Conservation (phyloP, 2,797 vertebrate species). For the Hapalemur alaotrensis region DNA sequence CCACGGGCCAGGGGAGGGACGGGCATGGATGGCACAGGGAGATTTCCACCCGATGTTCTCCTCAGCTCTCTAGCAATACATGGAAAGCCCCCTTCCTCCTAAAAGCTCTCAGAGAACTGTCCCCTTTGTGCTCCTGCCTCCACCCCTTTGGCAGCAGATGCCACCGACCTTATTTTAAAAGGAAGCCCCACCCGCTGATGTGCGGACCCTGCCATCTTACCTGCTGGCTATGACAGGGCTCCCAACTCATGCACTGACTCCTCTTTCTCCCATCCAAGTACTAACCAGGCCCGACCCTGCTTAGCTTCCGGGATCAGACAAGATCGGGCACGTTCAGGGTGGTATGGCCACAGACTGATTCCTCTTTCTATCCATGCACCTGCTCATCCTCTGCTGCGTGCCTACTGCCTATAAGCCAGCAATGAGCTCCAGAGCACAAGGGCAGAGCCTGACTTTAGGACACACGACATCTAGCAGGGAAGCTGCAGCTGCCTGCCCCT, state of each 20-base stretch:
- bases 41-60: not conserved
- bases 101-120: not conserved
- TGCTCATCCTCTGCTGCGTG: accelerated
- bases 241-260: not conserved
- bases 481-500: not conserved
- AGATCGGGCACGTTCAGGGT: too few species aligned
- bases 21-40: accelerated
- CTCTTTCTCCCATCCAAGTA: not conserved
- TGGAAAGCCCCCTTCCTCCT: not conserved
- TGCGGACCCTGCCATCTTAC: not conserved
- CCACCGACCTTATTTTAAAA: not conserved
- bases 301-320: too few species aligned
- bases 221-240: too few species aligned
- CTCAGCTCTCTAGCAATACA: not conserved
- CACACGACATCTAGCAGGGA: too few species aligned
- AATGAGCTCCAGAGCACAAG: not conserved
- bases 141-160: not conserved
- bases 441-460: not conserved
- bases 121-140: not conserved
- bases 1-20: not conserved
- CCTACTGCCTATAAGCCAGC: too few species aligned
- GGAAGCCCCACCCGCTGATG: not conserved
- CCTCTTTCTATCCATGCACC: not conserved
- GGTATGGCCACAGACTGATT: too few species aligned
- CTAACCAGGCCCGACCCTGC: too few species aligned